Base-by-base conservation (phyloP, 2,113 vertebrate species). In the Mustelus asterias region DNA sequence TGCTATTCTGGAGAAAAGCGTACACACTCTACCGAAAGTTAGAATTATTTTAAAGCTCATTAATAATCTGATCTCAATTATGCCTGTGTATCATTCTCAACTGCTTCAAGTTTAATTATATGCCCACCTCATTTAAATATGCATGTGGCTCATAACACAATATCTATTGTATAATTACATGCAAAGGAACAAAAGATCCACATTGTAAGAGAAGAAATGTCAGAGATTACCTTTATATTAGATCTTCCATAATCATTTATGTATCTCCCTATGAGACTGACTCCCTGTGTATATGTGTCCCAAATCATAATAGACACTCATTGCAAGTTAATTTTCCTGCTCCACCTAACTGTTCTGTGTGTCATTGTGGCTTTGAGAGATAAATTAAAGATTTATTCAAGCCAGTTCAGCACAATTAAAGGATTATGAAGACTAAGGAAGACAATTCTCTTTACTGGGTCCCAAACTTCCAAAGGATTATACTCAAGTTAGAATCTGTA, bases 101-200 rank as follows among this genome's bases (percentile, higher is more conserved):
- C 89, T 63, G 88, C 14, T 92, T 58, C 33, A 93, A 93, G 16
- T 65, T 65, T 93, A 93, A 93, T 93, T 93, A 93, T 93, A 93
- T 41, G 63, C 60, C n/a, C 33, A 90, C 11, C 18, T 93, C 33
- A 65, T 93, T 93, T n/a, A 93, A 93, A 20, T 20, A 65, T 65
- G 18, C 58, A 65, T 65, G 60, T 65, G 60, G 33, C 33, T 65
- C 6, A 65, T 41, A 93, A 37, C 20, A 65, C 60, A 93, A 63
- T 63, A 37, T 65, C 89, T 93, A 58, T 18, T 37, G 58, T 63
- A n/a, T n/a, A 90, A 90, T 90, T 90, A 90, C 10, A 90, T 60
- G 29, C 63, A 65, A 65, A 65, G 29, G 60, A 37, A 93, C 8
- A 93, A 65, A 93, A 37, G 33, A 92, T 20, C 89, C 63, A 65